Conservation (phyloP, 1,140 invertebrate genomes). For the Drosophila pallidifrons region DNA sequence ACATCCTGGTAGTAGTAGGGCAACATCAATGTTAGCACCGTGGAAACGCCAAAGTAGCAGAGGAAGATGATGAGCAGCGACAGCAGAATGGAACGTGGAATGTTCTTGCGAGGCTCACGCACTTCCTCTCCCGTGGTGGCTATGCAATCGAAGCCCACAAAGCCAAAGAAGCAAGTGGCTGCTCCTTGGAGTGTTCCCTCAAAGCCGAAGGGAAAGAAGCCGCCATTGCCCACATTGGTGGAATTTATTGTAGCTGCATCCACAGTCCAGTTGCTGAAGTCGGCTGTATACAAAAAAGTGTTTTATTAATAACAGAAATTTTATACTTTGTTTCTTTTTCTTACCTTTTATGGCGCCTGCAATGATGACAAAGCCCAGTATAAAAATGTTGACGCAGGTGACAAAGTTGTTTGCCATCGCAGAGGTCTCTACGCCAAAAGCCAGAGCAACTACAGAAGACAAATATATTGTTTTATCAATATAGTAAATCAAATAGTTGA, state of each 20-base stretch:
- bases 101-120: conserved; percentile 93
- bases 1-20: conserved; percentile 91
- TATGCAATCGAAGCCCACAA: conserved; percentile 97
- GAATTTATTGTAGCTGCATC: conserved; percentile 43
- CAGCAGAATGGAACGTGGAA: conserved; percentile 93
- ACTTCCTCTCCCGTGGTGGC: conserved; percentile 90
- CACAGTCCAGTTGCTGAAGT: conserved; percentile 62
- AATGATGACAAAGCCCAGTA: conserved; percentile 93
- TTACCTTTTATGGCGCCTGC: conserved; percentile 92
- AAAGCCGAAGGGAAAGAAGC: conserved; percentile 89
- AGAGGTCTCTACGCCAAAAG: conserved; percentile 94
- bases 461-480: neutral
- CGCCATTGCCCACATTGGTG: conserved; percentile 85
- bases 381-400: conserved; percentile 92
- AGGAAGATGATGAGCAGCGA: conserved; percentile 92
- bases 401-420: conserved; percentile 93
- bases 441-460: conserved; percentile 86
- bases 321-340: no score
- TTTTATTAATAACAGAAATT: neutral
- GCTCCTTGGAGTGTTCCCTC: conserved; percentile 90
- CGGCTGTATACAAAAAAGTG: conserved; percentile 37
- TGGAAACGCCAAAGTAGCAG: conserved; percentile 93
- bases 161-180: conserved; percentile 97
- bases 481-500: neutral
- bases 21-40: conserved; percentile 93